A percentile compares a stretch with the other conserved stretches of the same genome.
phyloP scores from a whole-genome alignment of 1,140 invertebrate species.

The Zaprionus africanus region DNA sequence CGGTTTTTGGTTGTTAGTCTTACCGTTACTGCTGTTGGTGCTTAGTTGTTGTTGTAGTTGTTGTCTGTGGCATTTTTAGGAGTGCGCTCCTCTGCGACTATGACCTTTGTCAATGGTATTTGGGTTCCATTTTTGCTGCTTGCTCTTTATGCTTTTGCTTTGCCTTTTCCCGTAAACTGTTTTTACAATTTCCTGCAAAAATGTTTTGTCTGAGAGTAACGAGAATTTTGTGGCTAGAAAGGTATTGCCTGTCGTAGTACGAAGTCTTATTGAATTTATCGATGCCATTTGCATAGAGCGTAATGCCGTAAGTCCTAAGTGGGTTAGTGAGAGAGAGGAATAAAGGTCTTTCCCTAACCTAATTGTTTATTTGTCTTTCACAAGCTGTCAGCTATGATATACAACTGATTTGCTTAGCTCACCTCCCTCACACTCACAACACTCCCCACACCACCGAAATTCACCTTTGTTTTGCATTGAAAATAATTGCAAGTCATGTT shows the following conservation, averaged over 20 bases:
- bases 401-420: slow-evolving; percentile 1
- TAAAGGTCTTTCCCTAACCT: neutral
- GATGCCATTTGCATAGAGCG: slow-evolving; percentile 25
- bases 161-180: slow-evolving; percentile 27
- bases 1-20: slow-evolving; percentile 36
- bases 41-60: slow-evolving; percentile 20
- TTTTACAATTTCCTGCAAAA: slow-evolving; percentile 34
- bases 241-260: slow-evolving; percentile 23
- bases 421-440: neutral
- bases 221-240: slow-evolving; percentile 32
- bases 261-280: slow-evolving; percentile 31
- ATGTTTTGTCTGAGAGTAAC: slow-evolving; percentile 34
- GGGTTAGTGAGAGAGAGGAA: neutral
- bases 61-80: slow-evolving; percentile 53
- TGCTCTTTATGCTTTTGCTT: slow-evolving; percentile 14
- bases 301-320: neutral
- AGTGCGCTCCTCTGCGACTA: slow-evolving; percentile 44
- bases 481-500: slow-evolving; percentile 36
- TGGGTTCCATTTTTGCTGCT: slow-evolving; percentile 26
- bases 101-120: slow-evolving; percentile 81
- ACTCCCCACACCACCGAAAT: neutral
- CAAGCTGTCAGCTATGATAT: neutral
- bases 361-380: slow-evolving; percentile 3
- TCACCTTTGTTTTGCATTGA: neutral
- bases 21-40: slow-evolving; percentile 20